phyloP scores from a whole-genome alignment of 2,888 invertebrate species.

The Pedicia rivosa region DNA sequence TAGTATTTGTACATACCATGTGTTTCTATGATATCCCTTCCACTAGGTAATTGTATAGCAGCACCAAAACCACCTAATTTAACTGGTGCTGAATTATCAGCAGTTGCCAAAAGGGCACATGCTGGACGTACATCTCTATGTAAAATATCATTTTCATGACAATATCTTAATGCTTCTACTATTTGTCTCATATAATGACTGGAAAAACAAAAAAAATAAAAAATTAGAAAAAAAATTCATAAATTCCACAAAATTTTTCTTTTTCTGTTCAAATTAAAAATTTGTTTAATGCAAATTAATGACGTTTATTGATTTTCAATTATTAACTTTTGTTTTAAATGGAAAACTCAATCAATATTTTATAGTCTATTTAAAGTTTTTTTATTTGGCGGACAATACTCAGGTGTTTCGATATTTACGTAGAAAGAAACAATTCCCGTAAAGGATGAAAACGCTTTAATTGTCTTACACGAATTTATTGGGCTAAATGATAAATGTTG shows the following conservation, averaged over 20 bases:
- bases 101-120: conserved; percentile 86
- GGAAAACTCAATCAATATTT: no score
- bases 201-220: conserved; percentile 22
- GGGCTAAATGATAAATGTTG: no score
- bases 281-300: not conserved
- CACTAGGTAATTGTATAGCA: conserved; percentile 79
- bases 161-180: conserved; percentile 89
- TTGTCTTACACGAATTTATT: no score
- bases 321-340: no score
- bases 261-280: not conserved
- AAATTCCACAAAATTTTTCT: not conserved
- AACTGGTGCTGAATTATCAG: conserved; percentile 96
- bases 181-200: conserved; percentile 99
- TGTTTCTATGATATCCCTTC: conserved; percentile 45
- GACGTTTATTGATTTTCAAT: no score
- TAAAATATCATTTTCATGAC: conserved; percentile 95
- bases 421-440: no score
- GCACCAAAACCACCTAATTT: conserved; percentile 96
- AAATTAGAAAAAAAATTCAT: conserved; percentile 1
- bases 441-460: no score
- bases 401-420: no score
- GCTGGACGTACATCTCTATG: conserved; percentile 97
- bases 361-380: no score
- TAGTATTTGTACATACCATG: conserved; percentile 29
- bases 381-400: no score